Base-by-base conservation (phyloP, 2,888 invertebrate species). In the Caenorhabditis sp. region DNA sequence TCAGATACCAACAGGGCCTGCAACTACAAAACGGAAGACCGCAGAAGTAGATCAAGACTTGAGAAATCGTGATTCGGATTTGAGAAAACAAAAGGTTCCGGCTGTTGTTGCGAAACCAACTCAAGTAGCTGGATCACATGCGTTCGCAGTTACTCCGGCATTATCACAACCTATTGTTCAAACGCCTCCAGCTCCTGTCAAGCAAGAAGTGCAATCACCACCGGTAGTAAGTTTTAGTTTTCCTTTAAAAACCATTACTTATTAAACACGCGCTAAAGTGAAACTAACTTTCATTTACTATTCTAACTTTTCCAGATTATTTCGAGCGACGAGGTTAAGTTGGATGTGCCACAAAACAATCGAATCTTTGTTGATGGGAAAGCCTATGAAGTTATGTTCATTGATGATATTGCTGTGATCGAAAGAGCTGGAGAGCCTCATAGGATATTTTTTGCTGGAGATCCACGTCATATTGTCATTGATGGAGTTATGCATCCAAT, bases 291-390 rank as follows among this genome's bases (percentile, higher is more conserved):
- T 43, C 12, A 38, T 21, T 49, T 25, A 21, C 23, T 25, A 20
- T 23, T 26, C 27, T 50, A 26, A 25, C 31, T 20, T 17, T 59
- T 25, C 38, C 31, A 21, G 10, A 25, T 54, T 36, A 36, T 63
- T 17, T 38, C 25, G 43, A 63, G 23, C 14, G 56, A 56, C 3
- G 56, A 21, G 12, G 56, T 83, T 17, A 79, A 78, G 59, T 65
- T 86, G 54, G 83, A 82, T 31, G 77, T 86, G n/a, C 86, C 87
- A 8, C 81, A 82, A 21, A 88, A 88, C 70, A 88, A 88, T 56
- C 76, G 86, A 3, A 87, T 88, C 25, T 88, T 87, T 64, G 87
- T 88, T 49, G 88, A 88, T 60, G 86, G 87, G n/a, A 82, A 83
- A 38, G 85, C 87, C 1, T 86, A 88, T 68, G 87, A 88, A 78